Percentiles rank a stretch among this genome's conserved stretches.
Conservation (phyloP, 2,797 vertebrate genomes). For the Decapterus maruadsi region DNA sequence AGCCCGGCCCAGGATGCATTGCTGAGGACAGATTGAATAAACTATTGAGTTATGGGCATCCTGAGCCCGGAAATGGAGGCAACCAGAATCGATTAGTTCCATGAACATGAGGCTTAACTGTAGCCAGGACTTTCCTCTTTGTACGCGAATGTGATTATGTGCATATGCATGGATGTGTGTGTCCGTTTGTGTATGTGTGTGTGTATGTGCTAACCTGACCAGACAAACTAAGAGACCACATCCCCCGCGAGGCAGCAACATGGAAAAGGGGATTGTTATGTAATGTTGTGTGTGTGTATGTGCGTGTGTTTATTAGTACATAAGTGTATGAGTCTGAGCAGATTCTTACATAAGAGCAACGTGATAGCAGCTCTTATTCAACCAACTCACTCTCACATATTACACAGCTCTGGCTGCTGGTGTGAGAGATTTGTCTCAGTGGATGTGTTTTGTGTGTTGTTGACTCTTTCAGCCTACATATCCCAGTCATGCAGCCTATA, state of each 20-base stretch:
- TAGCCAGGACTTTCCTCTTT: constrained; percentile 10
- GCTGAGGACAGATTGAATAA: constrained; percentile 50
- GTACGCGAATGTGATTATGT: background rate
- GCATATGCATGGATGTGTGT: constrained; percentile 9
- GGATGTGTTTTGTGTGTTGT: background rate
- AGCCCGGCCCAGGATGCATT: background rate
- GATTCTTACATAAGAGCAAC: constrained; percentile 62
- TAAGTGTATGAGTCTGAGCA: constrained; percentile 19
- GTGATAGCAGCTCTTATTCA: constrained; percentile 42
- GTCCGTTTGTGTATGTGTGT: background rate
- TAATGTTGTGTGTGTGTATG: constrained; percentile 47
- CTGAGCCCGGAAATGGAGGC: constrained; percentile 26
- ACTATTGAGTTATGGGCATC: constrained; percentile 59
- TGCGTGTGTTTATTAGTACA: constrained; percentile 38
- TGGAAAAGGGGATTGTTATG: constrained; percentile 46
- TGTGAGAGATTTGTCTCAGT: constrained; percentile 10
- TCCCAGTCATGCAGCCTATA: constrained; percentile 17
- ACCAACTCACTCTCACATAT: constrained; percentile 22
- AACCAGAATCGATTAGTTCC: constrained; percentile 47
- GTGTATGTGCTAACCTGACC: constrained; percentile 14
- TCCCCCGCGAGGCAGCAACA: background rate
- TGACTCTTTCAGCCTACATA: constrained; percentile 28
- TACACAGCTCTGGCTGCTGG: background rate
- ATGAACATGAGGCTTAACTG: constrained; percentile 9
- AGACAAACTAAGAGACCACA: constrained; percentile 16